A percentile compares a stretch with the other conserved stretches of the same genome.
Evolutionary conservation across 2,888 invertebrate genomes (phyloP).

Genomic region (Ctena decussata): DNA sequence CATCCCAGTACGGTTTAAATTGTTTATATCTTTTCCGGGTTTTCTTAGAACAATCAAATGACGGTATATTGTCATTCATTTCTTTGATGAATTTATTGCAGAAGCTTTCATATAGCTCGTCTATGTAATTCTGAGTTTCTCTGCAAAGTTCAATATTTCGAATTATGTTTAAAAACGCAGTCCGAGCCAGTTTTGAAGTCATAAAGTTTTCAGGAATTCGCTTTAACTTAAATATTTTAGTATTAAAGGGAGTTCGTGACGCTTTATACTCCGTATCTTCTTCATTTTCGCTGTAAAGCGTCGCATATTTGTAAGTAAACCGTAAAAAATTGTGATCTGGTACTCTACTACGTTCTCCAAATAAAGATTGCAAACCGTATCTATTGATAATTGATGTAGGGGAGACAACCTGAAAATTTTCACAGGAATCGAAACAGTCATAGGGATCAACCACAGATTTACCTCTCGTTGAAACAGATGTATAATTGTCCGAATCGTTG

Average conservation of each 20-base stretch:
- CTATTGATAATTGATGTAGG: not conserved
- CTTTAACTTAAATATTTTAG: constrained; percentile 6
- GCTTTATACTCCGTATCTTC: not conserved
- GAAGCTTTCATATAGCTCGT: constrained; percentile 11
- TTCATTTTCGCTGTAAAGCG: not conserved
- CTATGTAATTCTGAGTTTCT: constrained; percentile 13
- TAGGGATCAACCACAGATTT: constrained; percentile 27
- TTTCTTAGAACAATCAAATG: not conserved
- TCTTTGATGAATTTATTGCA: constrained; percentile 3
- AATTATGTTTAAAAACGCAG: constrained; percentile 15
- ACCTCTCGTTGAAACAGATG: constrained; percentile 20
- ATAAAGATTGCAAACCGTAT: not conserved
- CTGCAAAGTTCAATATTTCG: constrained; percentile 13
- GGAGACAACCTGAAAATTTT: constrained; percentile 6
- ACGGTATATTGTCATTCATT: constrained; percentile 1
- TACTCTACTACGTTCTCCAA: not conserved
- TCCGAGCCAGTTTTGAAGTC: not conserved
- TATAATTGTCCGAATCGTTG: not conserved
- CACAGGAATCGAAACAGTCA: constrained; percentile 1
- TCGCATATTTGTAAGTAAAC: constrained; percentile 3
- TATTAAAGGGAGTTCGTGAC: not conserved
- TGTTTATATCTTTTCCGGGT: constrained; percentile 14
- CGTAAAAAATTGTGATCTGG: constrained; percentile 15
- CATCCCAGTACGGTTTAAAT: too few relatives aligned
- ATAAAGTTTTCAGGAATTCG: constrained; percentile 26